Evolutionary conservation across 1,140 invertebrate species (phyloP), one percentile per base, ranked within the genome.

Genomic region (Popillia japonica): DNA sequence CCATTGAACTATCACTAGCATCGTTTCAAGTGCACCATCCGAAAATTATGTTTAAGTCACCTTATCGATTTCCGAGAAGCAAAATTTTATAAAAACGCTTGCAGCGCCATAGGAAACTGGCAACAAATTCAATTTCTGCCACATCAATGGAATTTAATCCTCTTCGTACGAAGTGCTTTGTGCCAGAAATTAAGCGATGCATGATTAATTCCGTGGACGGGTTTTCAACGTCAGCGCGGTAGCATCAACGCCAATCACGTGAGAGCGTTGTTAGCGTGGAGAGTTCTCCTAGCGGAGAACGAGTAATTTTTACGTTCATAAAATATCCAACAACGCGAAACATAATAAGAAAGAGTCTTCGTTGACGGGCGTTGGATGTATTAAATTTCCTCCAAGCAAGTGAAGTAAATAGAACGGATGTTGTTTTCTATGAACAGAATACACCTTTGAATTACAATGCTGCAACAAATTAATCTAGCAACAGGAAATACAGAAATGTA

Each of bases 171-270:
- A 17, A 55, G 48, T 17, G 48, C 48, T 55, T 55, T 17, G 48
- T 55, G 48, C 9, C 17, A 55, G 48, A 55, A 55, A 55, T 55
- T 14, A 55, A 55, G 6, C 48, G 14, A 55, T 55, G 48, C 48
- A 55, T 55, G 48, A 55, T 55, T 55, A 55, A 55, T 55, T 55
- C 48, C 48, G 48, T 55, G 17, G 48, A 55, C 48, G 48, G 48
- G 48, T 34, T 34, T 34, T 34, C 27, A 55, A 55, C 48, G n/a
- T 55, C 48, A 55, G 17, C 27, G 4, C 14, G 14, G 48, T 55
- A 55, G 48, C 48, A 55, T 55, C 48, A 55, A 17, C 48, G 48
- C 48, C 48, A 55, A 55, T 55, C 48, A 55, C 48, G 48, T 55
- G 48, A 55, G 17, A 55, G 48, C 48, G 48, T 55, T 55, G 48